These are phyloP conservation scores for Tadarida brasiliensis DNA, from an alignment of 2,797 vertebrate genomes.

Conservation along the genomic window DNA sequence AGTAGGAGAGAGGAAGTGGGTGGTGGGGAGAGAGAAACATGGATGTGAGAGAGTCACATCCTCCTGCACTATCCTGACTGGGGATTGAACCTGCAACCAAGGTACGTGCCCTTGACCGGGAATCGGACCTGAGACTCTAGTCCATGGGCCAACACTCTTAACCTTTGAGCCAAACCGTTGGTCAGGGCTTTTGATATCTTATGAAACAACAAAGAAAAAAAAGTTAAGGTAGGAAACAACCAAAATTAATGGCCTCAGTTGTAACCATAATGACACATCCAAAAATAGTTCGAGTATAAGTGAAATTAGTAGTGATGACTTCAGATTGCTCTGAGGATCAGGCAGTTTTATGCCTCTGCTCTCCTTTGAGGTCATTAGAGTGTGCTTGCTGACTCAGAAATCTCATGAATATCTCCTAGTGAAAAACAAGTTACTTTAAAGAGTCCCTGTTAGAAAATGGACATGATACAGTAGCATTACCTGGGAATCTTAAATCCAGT, in stretches of 20 bases:
- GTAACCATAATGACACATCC: neutral
- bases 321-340: neutral
- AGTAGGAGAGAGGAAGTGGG: too few relatives aligned
- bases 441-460: too few relatives aligned
- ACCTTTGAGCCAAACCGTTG: too few relatives aligned
- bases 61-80: too few relatives aligned
- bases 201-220: neutral
- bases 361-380: neutral
- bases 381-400: neutral
- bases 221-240: neutral
- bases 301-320: neutral
- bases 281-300: neutral
- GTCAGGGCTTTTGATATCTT: neutral
- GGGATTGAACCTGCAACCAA: too few relatives aligned
- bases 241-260: neutral
- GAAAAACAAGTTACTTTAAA: neutral
- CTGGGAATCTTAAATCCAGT: neutral
- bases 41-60: too few relatives aligned
- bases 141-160: too few relatives aligned
- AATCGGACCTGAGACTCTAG: too few relatives aligned
- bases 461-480: neutral
- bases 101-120: too few relatives aligned
- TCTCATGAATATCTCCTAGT: neutral
- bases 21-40: too few relatives aligned
- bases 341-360: neutral